Base-by-base conservation (phyloP, 2,888 invertebrate genomes). In the Fragum sueziense region DNA sequence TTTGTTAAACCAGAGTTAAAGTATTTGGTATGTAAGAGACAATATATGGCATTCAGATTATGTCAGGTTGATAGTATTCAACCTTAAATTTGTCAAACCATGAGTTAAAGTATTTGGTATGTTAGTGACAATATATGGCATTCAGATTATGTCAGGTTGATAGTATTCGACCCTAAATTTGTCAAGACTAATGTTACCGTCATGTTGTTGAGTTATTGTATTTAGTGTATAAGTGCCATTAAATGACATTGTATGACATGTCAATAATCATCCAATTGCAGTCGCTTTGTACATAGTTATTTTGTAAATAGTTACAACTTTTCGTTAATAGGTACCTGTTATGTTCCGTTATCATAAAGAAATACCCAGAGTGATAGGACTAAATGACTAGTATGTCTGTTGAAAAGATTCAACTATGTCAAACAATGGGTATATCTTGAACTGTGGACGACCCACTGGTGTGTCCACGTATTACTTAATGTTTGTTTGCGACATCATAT, bases 51-150 rank as follows among this genome's bases (percentile, higher is more conserved):
- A n/a, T n/a, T n/a, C n/a, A n/a, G n/a, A n/a, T n/a, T n/a, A n/a
- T n/a, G n/a, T n/a, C n/a, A n/a, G n/a, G n/a, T n/a, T n/a, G n/a
- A n/a, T n/a, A n/a, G n/a, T n/a, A n/a, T n/a, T n/a, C n/a, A n/a
- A n/a, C n/a, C n/a, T n/a, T n/a, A n/a, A n/a, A n/a, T n/a, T n/a
- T n/a, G n/a, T n/a, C n/a, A n/a, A n/a, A n/a, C n/a, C n/a, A n/a
- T n/a, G n/a, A n/a, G n/a, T n/a, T n/a, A n/a, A n/a, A n/a, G n/a
- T n/a, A n/a, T n/a, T n/a, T n/a, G n/a, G n/a, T n/a, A n/a, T n/a
- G 59, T 79, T 6, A 70, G 69, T 75, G 68, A 76, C n/a, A 84
- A 74, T 22, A n/a, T 41, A 22, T 79, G 37, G 41, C 67, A 81
- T 57, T 70, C 76, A 6, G 70, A 69, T 34, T 37, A 33, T 14